phyloP scores from a whole-genome alignment of 2,113 vertebrate species.

The Nestor notabilis region DNA sequence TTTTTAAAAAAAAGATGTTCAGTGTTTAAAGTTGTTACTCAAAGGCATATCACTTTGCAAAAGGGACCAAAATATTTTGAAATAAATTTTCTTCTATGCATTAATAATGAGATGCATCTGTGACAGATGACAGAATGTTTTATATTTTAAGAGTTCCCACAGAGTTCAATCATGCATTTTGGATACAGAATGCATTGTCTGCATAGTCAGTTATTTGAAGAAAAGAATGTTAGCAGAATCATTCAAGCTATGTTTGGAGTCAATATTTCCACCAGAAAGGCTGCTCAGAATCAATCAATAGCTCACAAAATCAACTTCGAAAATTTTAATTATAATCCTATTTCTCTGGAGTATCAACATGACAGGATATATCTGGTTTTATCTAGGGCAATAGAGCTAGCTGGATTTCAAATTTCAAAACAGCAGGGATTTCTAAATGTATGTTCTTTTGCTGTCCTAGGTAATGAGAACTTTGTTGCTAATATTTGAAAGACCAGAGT shows the following conservation, averaged over 20 bases:
- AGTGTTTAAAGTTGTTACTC: background rate
- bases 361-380: background rate
- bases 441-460: background rate
- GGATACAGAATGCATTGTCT: background rate
- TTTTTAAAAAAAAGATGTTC: background rate
- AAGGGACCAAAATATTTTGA: background rate
- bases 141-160: background rate
- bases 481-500: background rate
- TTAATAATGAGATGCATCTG: background rate
- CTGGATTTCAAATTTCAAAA: background rate
- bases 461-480: background rate
- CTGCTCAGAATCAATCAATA: background rate
- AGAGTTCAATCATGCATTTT: background rate
- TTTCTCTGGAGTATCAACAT: background rate
- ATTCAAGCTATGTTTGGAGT: background rate
- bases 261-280: background rate
- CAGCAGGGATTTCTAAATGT: background rate
- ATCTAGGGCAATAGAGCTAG: background rate
- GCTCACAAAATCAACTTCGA: background rate
- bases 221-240: background rate
- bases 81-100: background rate
- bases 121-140: background rate
- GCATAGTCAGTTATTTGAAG: background rate
- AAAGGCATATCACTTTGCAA: background rate
- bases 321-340: background rate